phyloP scores from a whole-genome alignment of 2,113 vertebrate species.

The Campylorhamphus procurvoides region DNA sequence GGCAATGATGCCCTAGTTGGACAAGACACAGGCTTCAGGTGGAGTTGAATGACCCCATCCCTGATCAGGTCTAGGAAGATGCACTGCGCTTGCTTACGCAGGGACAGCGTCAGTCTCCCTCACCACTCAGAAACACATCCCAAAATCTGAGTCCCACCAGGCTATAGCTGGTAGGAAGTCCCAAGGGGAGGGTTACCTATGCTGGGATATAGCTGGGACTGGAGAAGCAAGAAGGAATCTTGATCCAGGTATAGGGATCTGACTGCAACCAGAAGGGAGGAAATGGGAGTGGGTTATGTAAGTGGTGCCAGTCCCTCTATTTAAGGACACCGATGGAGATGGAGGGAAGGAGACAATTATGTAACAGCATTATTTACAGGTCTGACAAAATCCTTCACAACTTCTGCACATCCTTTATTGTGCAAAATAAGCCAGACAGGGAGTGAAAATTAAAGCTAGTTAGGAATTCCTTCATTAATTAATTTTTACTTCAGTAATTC shows the following conservation, averaged over 20 bases:
- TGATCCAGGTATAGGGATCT: not conserved
- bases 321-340: not conserved
- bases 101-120: not conserved
- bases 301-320: not conserved
- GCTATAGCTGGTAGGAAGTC: not conserved
- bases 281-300: not conserved
- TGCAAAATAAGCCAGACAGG: not conserved
- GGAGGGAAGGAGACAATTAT: not conserved
- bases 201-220: not conserved
- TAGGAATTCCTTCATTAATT: not conserved
- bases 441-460: slow-evolving; percentile 12
- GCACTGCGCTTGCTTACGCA: not conserved
- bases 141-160: rapidly evolving
- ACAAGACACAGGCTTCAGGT: not conserved
- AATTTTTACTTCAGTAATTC: slow-evolving; percentile 12
- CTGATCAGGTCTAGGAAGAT: not conserved
- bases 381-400: slow-evolving; percentile 6
- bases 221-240: not conserved
- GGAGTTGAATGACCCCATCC: not conserved
- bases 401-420: not conserved
- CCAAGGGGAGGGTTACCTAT: not conserved
- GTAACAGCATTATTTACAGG: slow-evolving; percentile 24
- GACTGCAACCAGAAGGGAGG: not conserved
- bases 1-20: not conserved
- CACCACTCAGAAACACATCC: not conserved